phyloP scores from a whole-genome alignment of 2,797 vertebrate genomes.

The Ciconia nigra region DNA sequence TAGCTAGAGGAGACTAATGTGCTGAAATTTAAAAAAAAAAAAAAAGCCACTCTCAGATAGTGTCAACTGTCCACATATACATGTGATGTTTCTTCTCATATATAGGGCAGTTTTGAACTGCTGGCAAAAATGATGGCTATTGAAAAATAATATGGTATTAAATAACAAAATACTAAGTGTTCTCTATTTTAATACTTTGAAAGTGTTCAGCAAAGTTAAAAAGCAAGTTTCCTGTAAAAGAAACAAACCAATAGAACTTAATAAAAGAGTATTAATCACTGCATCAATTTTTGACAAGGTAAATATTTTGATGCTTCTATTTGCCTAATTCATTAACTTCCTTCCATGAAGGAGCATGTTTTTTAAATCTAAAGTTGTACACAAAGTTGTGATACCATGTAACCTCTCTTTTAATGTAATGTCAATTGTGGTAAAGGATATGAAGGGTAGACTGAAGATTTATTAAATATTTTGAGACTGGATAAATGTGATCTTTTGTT shows the following conservation, averaged over 20 bases:
- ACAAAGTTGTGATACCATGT: neutral
- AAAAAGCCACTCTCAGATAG: neutral
- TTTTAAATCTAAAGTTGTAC: neutral
- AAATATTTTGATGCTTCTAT: neutral
- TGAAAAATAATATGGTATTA: neutral
- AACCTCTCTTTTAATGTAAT: neutral
- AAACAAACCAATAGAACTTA: neutral
- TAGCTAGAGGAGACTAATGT: neutral
- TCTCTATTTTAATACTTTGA: neutral
- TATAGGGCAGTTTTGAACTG: neutral
- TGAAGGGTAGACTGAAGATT: neutral
- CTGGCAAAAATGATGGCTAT: neutral
- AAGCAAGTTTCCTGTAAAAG: neutral
- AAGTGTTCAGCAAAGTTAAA: neutral
- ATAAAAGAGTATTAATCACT: neutral
- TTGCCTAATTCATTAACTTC: neutral
- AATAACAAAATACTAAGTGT: neutral
- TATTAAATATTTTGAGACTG: neutral
- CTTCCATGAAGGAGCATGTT: neutral
- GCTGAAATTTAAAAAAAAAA: neutral
- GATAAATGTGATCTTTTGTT: neutral
- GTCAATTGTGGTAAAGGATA: neutral
- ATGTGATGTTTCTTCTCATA: neutral
- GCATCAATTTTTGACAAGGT: neutral
- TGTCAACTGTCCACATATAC: neutral